phyloP scores from a whole-genome alignment of 2,888 invertebrate genomes.

The Coleophora flavipennella region DNA sequence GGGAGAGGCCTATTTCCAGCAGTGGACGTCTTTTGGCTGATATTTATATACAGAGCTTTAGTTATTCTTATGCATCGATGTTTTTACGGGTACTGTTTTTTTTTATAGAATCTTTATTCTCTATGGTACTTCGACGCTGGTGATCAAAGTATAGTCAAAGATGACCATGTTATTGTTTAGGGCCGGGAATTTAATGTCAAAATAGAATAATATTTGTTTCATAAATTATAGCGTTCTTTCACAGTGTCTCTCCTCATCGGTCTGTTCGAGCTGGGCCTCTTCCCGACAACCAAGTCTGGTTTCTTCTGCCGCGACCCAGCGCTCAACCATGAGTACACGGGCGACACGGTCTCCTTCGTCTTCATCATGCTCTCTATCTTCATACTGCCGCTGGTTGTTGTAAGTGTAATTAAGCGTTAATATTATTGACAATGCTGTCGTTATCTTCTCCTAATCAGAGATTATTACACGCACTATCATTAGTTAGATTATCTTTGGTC shows the following conservation, averaged over 20 bases:
- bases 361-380: constrained; percentile 61
- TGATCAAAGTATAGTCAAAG: neutral
- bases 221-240: constrained; percentile 7
- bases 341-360: constrained; percentile 75
- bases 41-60: no score
- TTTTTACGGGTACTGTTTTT: no score
- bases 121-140: neutral
- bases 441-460: no score
- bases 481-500: no score
- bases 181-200: neutral
- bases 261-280: constrained; percentile 72
- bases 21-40: no score
- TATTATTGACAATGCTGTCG: no score
- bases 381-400: constrained; percentile 67
- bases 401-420: constrained; percentile 40
- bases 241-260: constrained; percentile 67
- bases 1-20: no score
- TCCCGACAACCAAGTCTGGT: constrained; percentile 75
- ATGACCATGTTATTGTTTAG: neutral
- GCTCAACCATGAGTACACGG: constrained; percentile 74
- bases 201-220: no score
- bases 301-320: constrained; percentile 81
- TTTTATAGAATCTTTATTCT: no score
- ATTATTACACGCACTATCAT: no score
- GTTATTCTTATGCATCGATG: no score